A percentile compares a stretch with the other conserved stretches of the same genome.
These are phyloP conservation scores for Nyctibius bracteatus DNA, from an alignment of 2,113 vertebrate genomes.

Conservation along the genomic window DNA sequence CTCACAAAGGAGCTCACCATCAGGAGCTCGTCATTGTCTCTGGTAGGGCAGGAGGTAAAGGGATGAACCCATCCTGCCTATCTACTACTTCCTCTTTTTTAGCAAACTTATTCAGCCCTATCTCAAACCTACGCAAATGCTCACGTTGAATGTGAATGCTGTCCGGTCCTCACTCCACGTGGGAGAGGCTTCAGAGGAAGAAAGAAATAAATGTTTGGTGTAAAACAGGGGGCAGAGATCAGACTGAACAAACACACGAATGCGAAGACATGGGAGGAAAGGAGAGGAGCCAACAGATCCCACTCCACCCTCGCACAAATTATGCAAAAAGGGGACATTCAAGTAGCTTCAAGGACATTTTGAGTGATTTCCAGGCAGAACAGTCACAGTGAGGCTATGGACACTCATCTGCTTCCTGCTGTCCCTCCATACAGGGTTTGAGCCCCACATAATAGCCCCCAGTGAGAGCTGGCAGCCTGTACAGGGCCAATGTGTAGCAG, in stretches of 20 bases:
- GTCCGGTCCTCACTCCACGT: rapidly evolving
- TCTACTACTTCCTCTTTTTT: neutral
- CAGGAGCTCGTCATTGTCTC: neutral
- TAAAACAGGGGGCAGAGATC: neutral
- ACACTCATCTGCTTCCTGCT: neutral
- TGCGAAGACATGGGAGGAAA: neutral
- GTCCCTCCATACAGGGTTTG: neutral
- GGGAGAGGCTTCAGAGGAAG: neutral
- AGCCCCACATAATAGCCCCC: neutral
- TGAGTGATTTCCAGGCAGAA: neutral
- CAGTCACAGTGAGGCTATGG: neutral
- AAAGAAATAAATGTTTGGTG: neutral
- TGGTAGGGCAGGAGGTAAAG: neutral
- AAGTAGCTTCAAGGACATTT: neutral
- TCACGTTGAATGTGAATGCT: neutral
- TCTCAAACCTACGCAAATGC: neutral
- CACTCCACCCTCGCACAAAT: neutral
- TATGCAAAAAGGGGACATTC: neutral
- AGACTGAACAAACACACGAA: neutral
- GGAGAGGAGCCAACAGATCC: neutral
- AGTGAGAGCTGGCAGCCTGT: neutral
- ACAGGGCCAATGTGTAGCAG: too few relatives aligned
- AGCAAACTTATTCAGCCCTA: neutral
- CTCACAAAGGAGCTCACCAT: neutral
- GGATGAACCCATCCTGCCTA: neutral